Conservation (phyloP, 2,888 invertebrate genomes). For the Fragum sueziense region DNA sequence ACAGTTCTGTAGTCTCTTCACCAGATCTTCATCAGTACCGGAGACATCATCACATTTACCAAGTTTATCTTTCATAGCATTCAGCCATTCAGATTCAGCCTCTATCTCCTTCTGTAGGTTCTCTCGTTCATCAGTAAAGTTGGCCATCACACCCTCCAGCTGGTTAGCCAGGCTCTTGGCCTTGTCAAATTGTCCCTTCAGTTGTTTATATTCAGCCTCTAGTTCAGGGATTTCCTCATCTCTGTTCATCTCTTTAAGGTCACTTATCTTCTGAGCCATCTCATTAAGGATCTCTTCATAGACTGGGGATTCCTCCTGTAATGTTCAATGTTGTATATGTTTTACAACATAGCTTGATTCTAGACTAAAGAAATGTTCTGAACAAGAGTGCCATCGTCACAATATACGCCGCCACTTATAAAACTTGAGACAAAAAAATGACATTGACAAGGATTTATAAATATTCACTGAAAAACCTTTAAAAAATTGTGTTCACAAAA, state of each 20-base stretch:
- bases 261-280: constrained; percentile 90
- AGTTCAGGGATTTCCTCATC: constrained; percentile 86
- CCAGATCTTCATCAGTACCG: constrained; percentile 92
- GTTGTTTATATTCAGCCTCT: constrained; percentile 67
- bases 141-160: constrained; percentile 88
- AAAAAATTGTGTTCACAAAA: too few species aligned
- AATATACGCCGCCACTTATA: too few species aligned
- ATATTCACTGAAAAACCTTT: too few species aligned
- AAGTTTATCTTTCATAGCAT: constrained; percentile 73
- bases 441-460: too few species aligned
- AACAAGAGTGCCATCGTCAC: too few species aligned
- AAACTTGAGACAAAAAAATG: too few species aligned
- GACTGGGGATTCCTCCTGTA: constrained; percentile 88
- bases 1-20: constrained; percentile 90
- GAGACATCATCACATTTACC: constrained; percentile 82
- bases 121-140: constrained; percentile 85
- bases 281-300: constrained; percentile 90
- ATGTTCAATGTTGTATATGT: too few species aligned
- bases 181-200: constrained; percentile 86
- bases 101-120: constrained; percentile 73
- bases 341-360: too few species aligned
- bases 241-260: constrained; percentile 90
- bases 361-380: too few species aligned
- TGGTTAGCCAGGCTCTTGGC: constrained; percentile 89
- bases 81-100: constrained; percentile 75